These are phyloP conservation scores for Nomia melanderi DNA, from an alignment of 1,140 invertebrate species.

Conservation along the genomic window DNA sequence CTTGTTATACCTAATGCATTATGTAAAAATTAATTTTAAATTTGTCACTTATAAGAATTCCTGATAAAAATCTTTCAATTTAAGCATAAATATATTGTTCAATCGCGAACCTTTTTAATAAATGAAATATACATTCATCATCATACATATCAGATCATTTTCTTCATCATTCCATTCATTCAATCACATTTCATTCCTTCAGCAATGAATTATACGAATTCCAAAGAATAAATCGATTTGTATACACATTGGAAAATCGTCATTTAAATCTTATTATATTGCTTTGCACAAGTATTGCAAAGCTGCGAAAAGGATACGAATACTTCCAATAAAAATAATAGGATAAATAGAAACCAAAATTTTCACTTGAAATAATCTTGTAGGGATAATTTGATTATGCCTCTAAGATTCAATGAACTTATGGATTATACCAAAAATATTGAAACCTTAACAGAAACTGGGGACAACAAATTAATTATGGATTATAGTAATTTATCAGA, in stretches of 20 bases:
- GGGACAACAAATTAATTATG: not conserved
- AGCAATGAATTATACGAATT: conserved; percentile 4
- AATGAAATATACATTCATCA: conserved; percentile 6
- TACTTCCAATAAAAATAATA: conserved; percentile 42
- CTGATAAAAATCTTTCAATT: conserved; percentile 40
- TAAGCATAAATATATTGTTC: conserved; percentile 36
- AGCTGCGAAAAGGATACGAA: conserved; percentile 46
- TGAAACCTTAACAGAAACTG: conserved; percentile 16
- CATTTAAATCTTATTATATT: conserved; percentile 34
- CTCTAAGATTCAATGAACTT: conserved; percentile 4
- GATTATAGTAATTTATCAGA: conserved; percentile 15
- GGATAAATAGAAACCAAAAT: conserved; percentile 53
- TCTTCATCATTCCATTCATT: conserved; percentile 16
- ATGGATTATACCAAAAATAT: conserved; percentile 13
- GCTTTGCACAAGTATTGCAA: conserved; percentile 40
- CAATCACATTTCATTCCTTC: conserved; percentile 11
- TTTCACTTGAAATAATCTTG: conserved; percentile 7
- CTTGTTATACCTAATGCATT: not conserved
- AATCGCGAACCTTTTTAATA: not conserved
- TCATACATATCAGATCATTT: not conserved
- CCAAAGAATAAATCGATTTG: conserved; percentile 33
- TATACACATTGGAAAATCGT: conserved; percentile 45
- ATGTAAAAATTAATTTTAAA: conserved; percentile 47
- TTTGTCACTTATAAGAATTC: conserved; percentile 15
- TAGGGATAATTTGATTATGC: conserved; percentile 34